These are phyloP conservation scores for Linurgus olivaceus DNA, from an alignment of 2,797 vertebrate genomes.

Conservation along the genomic window DNA sequence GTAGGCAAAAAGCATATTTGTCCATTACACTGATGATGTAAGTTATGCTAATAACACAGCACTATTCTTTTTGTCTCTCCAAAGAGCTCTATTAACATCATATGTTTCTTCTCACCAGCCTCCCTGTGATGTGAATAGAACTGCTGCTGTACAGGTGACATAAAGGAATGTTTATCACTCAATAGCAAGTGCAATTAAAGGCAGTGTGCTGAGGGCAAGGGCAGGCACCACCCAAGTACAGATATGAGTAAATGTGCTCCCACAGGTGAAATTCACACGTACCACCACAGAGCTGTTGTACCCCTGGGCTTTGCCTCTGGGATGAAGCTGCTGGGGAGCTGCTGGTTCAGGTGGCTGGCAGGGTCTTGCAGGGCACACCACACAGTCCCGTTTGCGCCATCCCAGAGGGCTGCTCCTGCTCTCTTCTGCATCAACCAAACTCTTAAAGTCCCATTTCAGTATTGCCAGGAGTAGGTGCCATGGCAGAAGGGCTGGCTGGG, in stretches of 20 bases:
- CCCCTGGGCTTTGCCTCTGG: neutral
- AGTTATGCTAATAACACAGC: neutral
- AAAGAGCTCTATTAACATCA: neutral
- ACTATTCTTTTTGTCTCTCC: neutral
- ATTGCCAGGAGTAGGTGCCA: neutral
- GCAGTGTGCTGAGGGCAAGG: neutral
- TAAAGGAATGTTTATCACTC: neutral
- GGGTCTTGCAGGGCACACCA: neutral
- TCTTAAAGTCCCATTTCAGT: neutral
- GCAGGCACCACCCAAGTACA: neutral
- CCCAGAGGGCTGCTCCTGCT: neutral
- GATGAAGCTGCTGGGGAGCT: neutral
- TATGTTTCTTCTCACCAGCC: neutral
- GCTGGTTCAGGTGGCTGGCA: neutral
- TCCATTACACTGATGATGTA: neutral
- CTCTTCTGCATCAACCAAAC: rapidly evolving
- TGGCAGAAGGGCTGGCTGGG: neutral
- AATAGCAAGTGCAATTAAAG: neutral
- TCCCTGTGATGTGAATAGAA: neutral
- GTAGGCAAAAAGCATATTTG: neutral
- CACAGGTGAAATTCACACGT: rapidly evolving
- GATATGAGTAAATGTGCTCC: neutral
- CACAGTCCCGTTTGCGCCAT: neutral
- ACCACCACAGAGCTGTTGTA: neutral
- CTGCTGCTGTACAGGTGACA: neutral